phyloP scores from a whole-genome alignment of 2,797 vertebrate species.

The Hypotaenidia okinawae region DNA sequence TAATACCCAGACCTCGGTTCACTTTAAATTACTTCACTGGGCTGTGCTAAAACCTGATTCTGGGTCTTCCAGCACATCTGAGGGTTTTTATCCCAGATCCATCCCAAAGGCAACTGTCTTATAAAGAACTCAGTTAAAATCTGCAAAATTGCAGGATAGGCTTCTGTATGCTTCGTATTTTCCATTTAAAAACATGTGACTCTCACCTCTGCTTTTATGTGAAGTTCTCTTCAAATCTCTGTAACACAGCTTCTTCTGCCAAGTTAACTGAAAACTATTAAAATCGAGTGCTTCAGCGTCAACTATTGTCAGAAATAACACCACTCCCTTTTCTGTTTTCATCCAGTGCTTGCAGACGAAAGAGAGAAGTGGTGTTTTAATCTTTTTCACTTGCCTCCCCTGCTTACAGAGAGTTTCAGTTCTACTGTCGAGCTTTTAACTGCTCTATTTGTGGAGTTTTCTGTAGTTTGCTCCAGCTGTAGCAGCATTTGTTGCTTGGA shows the following conservation, averaged over 20 bases:
- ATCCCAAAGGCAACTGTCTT: not conserved
- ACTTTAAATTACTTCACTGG: not conserved
- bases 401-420: not conserved
- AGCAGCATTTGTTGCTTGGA: not conserved
- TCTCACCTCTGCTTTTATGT: not conserved
- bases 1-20: not conserved
- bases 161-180: not conserved
- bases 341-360: not conserved
- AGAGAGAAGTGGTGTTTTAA: not conserved
- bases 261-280: conserved; percentile 10
- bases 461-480: not conserved
- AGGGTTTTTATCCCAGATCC: not conserved
- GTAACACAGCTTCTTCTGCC: not conserved
- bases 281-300: not conserved
- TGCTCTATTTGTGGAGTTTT: not conserved
- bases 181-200: not conserved
- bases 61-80: not conserved
- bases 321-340: not conserved
- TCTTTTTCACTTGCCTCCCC: not conserved
- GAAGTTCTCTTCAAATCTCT: not conserved
- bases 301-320: conserved; percentile 4
- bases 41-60: not conserved
- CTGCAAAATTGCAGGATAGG: not conserved
- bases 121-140: not conserved
- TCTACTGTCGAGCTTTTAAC: not conserved